phyloP scores from a whole-genome alignment of 2,888 invertebrate genomes.

The Metallyticus violacea region DNA sequence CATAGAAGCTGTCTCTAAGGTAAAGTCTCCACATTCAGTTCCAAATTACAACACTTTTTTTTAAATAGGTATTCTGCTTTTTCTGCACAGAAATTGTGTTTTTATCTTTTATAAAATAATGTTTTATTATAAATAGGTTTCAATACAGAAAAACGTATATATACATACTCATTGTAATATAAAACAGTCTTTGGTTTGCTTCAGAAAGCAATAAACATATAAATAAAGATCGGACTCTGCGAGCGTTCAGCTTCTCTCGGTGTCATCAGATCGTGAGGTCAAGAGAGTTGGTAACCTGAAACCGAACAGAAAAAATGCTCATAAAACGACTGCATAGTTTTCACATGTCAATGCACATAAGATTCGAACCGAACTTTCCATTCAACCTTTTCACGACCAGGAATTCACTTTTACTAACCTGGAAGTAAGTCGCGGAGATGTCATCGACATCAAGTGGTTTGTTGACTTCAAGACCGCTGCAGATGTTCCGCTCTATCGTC shows the following conservation, averaged over 20 bases:
- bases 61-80: no score
- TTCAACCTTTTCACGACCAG: no score
- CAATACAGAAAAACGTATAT: not conserved
- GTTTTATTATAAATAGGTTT: not conserved
- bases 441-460: no score
- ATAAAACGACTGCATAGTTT: not conserved
- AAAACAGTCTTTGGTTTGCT: not conserved
- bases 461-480: not conserved
- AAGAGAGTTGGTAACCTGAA: no score
- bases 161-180: not conserved
- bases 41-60: no score
- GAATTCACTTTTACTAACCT: not conserved
- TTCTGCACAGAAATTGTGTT: no score
- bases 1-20: no score
- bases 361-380: not conserved
- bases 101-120: not conserved
- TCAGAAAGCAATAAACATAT: not conserved
- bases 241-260: not conserved
- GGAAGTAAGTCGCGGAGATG: not conserved
- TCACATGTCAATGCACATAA: not conserved
- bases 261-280: not conserved
- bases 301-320: no score
- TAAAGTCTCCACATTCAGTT: no score
- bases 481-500: not conserved
- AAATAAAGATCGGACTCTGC: not conserved